Conservation (phyloP, 2,113 vertebrate genomes). For the Labeo catla region DNA sequence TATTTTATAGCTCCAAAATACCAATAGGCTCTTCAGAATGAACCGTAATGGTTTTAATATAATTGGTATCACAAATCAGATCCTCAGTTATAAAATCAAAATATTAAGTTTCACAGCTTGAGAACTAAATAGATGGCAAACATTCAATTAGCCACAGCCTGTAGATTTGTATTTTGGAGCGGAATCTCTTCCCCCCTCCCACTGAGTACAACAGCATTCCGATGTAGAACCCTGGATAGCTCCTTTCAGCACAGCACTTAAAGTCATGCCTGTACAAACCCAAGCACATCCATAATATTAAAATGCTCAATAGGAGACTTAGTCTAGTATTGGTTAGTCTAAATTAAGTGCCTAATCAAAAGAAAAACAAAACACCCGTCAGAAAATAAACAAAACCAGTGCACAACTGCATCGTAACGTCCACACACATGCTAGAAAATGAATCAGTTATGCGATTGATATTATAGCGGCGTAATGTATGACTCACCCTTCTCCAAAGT, state of each 20-base stretch:
- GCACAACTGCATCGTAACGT: neutral
- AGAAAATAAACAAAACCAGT: neutral
- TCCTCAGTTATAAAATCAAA: neutral
- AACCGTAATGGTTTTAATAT: neutral
- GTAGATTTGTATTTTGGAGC: slow-evolving; percentile 9
- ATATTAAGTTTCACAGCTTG: slow-evolving; percentile 1
- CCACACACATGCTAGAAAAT: neutral
- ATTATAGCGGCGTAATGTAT: neutral
- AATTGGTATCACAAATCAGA: neutral
- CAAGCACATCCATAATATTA: neutral
- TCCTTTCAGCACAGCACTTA: neutral
- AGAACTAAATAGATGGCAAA: neutral
- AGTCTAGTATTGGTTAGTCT: neutral
- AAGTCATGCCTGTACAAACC: neutral
- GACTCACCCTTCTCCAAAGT: slow-evolving; percentile 87
- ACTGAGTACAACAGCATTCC: slow-evolving; percentile 22
- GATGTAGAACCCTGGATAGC: slow-evolving; percentile 32
- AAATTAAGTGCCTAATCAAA: neutral
- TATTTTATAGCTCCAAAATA: neutral
- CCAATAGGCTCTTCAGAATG: too few relatives aligned
- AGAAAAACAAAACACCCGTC: neutral
- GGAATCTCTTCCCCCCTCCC: neutral
- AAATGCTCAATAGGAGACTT: neutral
- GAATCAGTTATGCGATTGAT: neutral
- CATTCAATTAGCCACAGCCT: slow-evolving; percentile 31